Base-by-base conservation (phyloP, 2,113 vertebrate genomes). In the Platanista minor region DNA sequence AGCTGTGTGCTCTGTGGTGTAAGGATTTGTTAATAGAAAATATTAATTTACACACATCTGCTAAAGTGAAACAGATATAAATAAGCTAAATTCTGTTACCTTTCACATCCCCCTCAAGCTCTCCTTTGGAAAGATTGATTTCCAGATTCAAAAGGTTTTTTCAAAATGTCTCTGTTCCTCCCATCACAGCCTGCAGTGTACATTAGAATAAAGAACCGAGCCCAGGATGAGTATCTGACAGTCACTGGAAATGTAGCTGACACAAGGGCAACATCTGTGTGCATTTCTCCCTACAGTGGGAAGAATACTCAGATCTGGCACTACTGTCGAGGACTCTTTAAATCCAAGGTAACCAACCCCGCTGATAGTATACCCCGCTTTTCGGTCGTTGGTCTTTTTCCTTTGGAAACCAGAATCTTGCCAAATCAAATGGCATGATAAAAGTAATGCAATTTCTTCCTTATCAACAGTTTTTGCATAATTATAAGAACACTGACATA, bases 231-330 rank as follows among this genome's bases (percentile, higher is more conserved):
- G 5, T 99, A 99, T 25, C 33, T 99, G 96, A 99, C 98, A 0
- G 98, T 98, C 7, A 97, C 98, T 12, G 98, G 97, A 17, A 98
- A 98, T 36, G 78, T 95, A 0, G 95, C 98, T 1, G 98, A 98
- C n/a, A 49, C 97, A 0, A 98, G 98, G 89, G 98, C 98, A 0
- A 94, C 98, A 1, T 98, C 98, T 1, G 98, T 99, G 90, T 99
- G 97, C 1, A 90, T 98, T 0, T 97, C 98, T 75, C 98, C 99
- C 0, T 97, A 96, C 64, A 97, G 71, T 0, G 97, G 98, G 39
- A 98, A 97, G 92, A 81, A 95, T 27, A 98, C 98, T 4, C 99
- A 99, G 98, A 95, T 99, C 96, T 99, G 99, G 99, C 94, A 98
- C 97, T 99, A 99, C 97, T 98, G 97, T 27, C 93, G 9, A 1